Evolutionary conservation across 1,140 invertebrate species (phyloP), one percentile per base, ranked within the genome.

Genomic region (Drosophila ananassae): DNA sequence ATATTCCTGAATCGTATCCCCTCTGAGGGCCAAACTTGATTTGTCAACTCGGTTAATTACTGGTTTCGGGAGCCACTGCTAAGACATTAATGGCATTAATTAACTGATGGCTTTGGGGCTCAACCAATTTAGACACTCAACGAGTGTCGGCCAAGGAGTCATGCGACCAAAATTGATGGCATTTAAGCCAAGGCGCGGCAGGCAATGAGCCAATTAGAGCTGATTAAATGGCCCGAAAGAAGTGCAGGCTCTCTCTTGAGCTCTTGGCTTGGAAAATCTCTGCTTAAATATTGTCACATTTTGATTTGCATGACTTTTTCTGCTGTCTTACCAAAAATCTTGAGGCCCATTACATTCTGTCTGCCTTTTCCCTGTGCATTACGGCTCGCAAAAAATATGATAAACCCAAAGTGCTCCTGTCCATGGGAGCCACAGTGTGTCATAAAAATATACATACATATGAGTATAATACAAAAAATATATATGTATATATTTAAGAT

Each of bases 21-120:
- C 17, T 59, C 17, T 13, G 5, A n/a, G 58, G 58, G 48, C 44
- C 37, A 53, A 39, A 61, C 77, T 55, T 72, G 79, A 83, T 83
- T 78, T 80, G 73, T 85, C 82, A 82, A 87, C 85, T 82, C 66
- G 56, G 48, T 72, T 89, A 89, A 87, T 87, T 82, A 78, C 63
- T 60, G 48, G 82, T 62, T 62, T 80, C 73, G 30, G 76, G 72
- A 64, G 54, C 56, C 13, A 41, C 73, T 59, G 67, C 47, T 78
- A 76, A 64, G 39, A 58, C 78, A 62, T 81, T 82, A 87, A 87
- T 81, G 52, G 59, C 50, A 68, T 79, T 87, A 89, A 87, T 87
- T 87, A 87, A 78, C 72, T 68, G 82, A 82, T 87, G 78, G 74
- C 60, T 58, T 81, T 60, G 57, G 51, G 75, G 66, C 64, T 46